Evolutionary conservation across 2,888 invertebrate species (phyloP).

Genomic region (Volucella inanis): DNA sequence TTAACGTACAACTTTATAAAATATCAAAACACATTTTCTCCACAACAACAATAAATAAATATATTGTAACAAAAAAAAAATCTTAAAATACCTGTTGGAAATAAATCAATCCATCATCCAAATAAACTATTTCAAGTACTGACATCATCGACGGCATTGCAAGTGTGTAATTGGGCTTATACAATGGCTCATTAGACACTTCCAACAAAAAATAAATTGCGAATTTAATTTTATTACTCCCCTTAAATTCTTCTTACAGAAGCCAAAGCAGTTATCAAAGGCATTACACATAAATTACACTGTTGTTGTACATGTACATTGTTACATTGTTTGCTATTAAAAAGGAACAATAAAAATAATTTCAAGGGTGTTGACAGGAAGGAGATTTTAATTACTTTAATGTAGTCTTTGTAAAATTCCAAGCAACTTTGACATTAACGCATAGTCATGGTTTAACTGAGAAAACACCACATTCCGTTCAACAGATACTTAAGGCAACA

Average conservation of each 20-base stretch:
- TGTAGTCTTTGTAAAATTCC: conserved; percentile 29
- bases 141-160: background rate
- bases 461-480: conserved; percentile 4
- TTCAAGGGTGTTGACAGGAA: conserved; percentile 26
- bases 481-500: conserved; percentile 15
- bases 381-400: conserved; percentile 53
- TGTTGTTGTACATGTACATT: conserved; percentile 1
- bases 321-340: background rate
- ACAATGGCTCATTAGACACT: conserved; percentile 25
- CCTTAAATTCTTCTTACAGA: background rate
- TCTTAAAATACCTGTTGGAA: too few species aligned
- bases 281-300: conserved; percentile 27
- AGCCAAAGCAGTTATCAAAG: conserved; percentile 10
- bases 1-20: too few species aligned
- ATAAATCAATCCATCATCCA: too few species aligned
- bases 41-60: too few species aligned
- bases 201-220: conserved; percentile 3
- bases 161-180: conserved; percentile 23
- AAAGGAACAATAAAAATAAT: background rate
- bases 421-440: conserved; percentile 37
- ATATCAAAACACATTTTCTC: too few species aligned
- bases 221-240: conserved; percentile 19
- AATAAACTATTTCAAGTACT: background rate
- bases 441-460: conserved; percentile 10
- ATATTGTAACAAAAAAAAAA: too few species aligned